A percentile compares a stretch with the other conserved stretches of the same genome.
Evolutionary conservation across 2,888 invertebrate genomes (phyloP).

Genomic region (Drosophila recens): DNA sequence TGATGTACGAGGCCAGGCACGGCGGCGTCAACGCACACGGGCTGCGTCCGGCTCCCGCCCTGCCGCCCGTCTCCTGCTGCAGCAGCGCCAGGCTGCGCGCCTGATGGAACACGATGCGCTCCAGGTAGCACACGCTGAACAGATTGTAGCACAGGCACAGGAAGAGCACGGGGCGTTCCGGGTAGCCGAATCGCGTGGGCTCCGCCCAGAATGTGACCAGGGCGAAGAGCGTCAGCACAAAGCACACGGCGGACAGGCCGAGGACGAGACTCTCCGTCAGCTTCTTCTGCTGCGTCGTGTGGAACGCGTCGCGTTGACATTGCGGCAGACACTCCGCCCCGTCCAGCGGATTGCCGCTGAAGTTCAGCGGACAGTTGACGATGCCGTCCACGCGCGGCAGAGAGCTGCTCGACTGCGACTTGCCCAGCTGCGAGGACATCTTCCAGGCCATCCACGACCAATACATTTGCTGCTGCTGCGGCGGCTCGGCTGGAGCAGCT

Average conservation of each 20-base stretch:
- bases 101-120: conserved; percentile 87
- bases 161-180: conserved; percentile 96
- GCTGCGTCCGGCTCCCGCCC: conserved; percentile 68
- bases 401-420: conserved; percentile 36
- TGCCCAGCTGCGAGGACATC: conserved; percentile 70
- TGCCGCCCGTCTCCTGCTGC: conserved; percentile 83
- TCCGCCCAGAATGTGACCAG: conserved; percentile 95
- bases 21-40: conserved; percentile 86
- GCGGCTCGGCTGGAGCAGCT: conserved; percentile 41
- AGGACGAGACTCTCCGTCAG: conserved; percentile 91
- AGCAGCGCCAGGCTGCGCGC: conserved; percentile 77
- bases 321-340: conserved; percentile 87
- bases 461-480: conserved; percentile 69
- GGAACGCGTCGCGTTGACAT: conserved; percentile 90
- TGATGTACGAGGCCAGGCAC: conserved; percentile 91
- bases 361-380: conserved; percentile 87
- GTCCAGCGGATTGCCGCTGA: conserved; percentile 86
- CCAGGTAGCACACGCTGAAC: conserved; percentile 90
- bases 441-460: conserved; percentile 84
- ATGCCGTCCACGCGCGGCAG: conserved; percentile 10
- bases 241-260: conserved; percentile 91
- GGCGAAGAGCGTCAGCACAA: conserved; percentile 93
- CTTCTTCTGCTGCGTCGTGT: conserved; percentile 89
- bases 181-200: conserved; percentile 95
- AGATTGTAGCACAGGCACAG: conserved; percentile 94